Conservation (phyloP, 1,140 invertebrate species). For the Drosophila nannoptera region DNA sequence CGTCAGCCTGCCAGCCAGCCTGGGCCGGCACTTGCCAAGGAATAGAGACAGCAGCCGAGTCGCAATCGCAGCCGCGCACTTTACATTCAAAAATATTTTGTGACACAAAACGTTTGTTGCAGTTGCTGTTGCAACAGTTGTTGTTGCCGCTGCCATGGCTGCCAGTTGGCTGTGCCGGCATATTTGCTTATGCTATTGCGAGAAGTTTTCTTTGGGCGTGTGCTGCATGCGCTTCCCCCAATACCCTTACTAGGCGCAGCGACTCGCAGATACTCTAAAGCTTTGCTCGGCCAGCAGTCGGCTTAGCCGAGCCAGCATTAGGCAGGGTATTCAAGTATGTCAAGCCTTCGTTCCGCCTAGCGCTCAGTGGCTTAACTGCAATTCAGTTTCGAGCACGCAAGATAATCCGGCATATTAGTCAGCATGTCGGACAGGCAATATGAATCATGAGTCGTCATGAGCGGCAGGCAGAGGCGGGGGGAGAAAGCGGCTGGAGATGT, state of each 20-base stretch:
- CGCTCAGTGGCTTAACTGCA: conserved; percentile 37
- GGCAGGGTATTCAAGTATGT: conserved; percentile 1
- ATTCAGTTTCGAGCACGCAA: conserved; percentile 30
- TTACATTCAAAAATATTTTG: conserved; percentile 78
- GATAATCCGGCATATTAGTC: conserved; percentile 47
- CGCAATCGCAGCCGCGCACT: conserved; percentile 55
- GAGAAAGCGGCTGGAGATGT: conserved; percentile 4
- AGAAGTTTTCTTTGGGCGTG: conserved; percentile 54
- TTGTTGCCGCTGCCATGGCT: conserved; percentile 26
- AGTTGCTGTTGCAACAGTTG: conserved; percentile 30
- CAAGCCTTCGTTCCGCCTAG: background rate
- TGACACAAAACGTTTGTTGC: conserved; percentile 71
- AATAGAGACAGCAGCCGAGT: conserved; percentile 68
- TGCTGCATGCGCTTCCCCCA: conserved; percentile 42
- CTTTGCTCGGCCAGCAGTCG: background rate
- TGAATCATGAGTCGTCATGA: conserved; percentile 59
- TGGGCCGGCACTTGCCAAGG: conserved; percentile 37
- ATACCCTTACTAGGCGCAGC: conserved; percentile 11
- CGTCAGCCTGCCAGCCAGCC: conserved; percentile 43
- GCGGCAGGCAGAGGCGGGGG: conserved; percentile 27
- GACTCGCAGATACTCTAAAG: background rate
- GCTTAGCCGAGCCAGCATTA: background rate
- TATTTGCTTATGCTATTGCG: conserved; percentile 63
- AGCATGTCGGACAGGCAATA: conserved; percentile 28
- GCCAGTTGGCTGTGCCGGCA: conserved; percentile 41